Evolutionary conservation across 2,113 vertebrate genomes (phyloP).

Genomic region (Lophius piscatorius): DNA sequence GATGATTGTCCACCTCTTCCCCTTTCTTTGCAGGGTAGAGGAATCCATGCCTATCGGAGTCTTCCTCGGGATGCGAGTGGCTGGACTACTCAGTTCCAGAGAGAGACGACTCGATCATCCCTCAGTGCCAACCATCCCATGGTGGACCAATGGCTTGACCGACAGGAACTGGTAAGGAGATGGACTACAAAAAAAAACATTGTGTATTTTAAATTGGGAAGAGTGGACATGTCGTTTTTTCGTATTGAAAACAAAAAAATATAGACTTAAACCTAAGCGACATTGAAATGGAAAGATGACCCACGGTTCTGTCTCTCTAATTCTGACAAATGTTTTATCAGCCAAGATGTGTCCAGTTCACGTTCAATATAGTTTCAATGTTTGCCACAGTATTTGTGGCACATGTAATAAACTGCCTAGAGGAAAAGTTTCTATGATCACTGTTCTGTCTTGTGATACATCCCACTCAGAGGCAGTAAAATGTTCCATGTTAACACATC

Average conservation of each 20-base stretch:
- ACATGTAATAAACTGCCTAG: too few species aligned
- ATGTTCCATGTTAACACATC: background rate
- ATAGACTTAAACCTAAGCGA: too few species aligned
- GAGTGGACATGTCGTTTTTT: too few species aligned
- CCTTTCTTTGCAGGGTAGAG: slow-evolving; percentile 61
- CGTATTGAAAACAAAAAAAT: background rate
- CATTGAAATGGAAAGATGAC: too few species aligned
- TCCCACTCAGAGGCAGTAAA: slow-evolving; percentile 12
- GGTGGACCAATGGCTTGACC: slow-evolving; percentile 96
- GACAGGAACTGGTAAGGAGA: slow-evolving; percentile 91
- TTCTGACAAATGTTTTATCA: too few species aligned
- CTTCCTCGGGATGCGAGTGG: slow-evolving; percentile 90
- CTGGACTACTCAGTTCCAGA: slow-evolving; percentile 95
- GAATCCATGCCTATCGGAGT: slow-evolving; percentile 88
- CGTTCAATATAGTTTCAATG: too few species aligned
- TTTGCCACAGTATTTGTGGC: too few species aligned
- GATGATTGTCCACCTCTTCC: background rate
- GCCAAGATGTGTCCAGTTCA: too few species aligned
- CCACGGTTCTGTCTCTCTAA: too few species aligned
- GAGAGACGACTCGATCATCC: slow-evolving; percentile 93
- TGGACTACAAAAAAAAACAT: background rate
- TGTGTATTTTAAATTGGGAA: too few species aligned
- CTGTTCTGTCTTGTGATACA: too few species aligned
- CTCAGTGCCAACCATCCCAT: slow-evolving; percentile 97
- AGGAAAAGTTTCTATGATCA: too few species aligned